Evolutionary conservation across 1,140 invertebrate genomes (phyloP).

Genomic region (Zaprionus taronus): DNA sequence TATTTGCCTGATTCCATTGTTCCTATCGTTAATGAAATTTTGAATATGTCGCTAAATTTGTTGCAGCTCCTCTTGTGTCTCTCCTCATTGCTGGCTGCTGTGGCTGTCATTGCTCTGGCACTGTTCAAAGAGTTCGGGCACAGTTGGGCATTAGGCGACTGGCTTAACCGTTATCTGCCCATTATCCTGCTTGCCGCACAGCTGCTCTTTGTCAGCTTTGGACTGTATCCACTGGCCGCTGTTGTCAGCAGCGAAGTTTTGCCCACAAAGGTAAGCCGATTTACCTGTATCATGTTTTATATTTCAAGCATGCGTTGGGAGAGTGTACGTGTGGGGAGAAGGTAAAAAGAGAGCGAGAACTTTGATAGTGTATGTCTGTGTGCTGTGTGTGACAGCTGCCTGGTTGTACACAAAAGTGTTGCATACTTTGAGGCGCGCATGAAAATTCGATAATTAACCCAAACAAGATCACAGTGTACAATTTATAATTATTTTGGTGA

Average conservation of each 20-base stretch:
- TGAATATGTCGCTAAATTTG: not conserved
- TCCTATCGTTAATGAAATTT: not conserved
- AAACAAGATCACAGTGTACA: not conserved
- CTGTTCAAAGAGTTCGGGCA: conserved; percentile 57
- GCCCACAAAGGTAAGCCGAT: conserved; percentile 68
- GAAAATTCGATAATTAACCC: not conserved
- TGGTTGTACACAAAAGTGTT: not conserved
- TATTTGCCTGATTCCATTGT: no score
- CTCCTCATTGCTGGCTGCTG: conserved; percentile 60
- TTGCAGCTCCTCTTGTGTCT: conserved; percentile 61
- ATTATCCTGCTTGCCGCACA: conserved; percentile 58
- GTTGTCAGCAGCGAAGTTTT: conserved; percentile 71
- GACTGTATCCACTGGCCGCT: conserved; percentile 64
- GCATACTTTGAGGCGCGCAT: not conserved
- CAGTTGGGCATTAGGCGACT: conserved; percentile 30
- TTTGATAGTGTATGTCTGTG: not conserved
- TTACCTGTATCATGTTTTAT: not conserved
- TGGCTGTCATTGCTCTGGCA: conserved; percentile 51
- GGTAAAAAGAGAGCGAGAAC: not conserved
- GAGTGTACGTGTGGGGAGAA: no score
- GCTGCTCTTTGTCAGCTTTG: conserved; percentile 67
- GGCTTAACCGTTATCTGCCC: conserved; percentile 53
- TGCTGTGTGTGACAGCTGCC: not conserved
- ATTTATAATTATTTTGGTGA: no score
- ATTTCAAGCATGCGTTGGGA: not conserved